A percentile compares a stretch with the other conserved stretches of the same genome.
These are phyloP conservation scores for Taxidea taxus DNA, from an alignment of 2,113 vertebrate genomes.

Conservation along the genomic window DNA sequence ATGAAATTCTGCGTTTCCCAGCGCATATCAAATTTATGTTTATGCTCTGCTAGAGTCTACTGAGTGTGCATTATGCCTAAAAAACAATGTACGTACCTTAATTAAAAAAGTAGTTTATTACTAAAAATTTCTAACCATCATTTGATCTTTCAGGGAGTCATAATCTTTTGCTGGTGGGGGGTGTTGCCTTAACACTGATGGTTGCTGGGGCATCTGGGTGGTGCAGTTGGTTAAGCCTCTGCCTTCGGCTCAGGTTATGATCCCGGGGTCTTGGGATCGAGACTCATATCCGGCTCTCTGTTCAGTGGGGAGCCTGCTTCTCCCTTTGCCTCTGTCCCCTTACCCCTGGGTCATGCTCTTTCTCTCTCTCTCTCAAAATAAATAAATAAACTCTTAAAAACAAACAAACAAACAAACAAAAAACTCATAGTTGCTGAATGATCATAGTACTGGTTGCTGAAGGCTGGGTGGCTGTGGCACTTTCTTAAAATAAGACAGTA, in stretches of 20 bases:
- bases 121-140: neutral
- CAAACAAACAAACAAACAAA: no score
- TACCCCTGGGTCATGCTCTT: no score
- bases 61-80: neutral
- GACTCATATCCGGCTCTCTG: no score
- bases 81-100: neutral
- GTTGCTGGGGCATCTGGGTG: neutral
- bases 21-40: neutral
- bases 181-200: neutral
- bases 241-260: no score
- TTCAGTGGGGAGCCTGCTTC: no score
- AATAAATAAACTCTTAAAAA: no score
- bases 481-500: neutral
- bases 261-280: no score
- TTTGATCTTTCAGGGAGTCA: neutral
- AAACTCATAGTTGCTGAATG: neutral
- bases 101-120: neutral
- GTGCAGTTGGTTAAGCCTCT: no score
- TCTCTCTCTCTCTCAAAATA: no score
- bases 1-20: neutral
- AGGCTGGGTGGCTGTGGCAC: neutral
- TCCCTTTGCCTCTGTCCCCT: no score
- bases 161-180: neutral
- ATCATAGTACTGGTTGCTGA: neutral
- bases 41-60: neutral